Evolutionary conservation across 2,888 invertebrate genomes (phyloP), one percentile per base, ranked within the genome.

Genomic region (Drosophila silvestris): DNA sequence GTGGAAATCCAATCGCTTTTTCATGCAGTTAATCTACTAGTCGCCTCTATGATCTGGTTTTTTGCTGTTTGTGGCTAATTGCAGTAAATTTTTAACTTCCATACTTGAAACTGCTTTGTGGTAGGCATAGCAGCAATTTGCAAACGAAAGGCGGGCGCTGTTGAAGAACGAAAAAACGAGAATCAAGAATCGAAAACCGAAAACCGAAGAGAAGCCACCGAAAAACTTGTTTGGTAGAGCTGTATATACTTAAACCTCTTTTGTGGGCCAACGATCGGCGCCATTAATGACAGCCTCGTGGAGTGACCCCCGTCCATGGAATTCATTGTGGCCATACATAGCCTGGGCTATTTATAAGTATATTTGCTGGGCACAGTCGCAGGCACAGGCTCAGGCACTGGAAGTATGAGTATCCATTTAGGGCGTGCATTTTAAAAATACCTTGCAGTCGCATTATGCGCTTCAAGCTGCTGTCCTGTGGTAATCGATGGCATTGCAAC

Each of bases 261-360:
- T 88, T 85, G 90, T 90, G 84, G 90, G 89, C 86, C 90, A 90
- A 88, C 75, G 63, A 71, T 86, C 89, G 90, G 90, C 89, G 89
- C 89, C 85, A 90, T 90, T 85, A 90, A 90, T 90, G 86, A 90
- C 86, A 89, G 89, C 74, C 72, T 58, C 65, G 56, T 39, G 69
- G 59, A 87, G 60, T 82, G 77, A 87, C 72, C 83, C 71, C 39
- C 53, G 50, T 68, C 64, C 59, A 63, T 60, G 59, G 28, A 22
- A 19, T 66, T 58, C 69, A 65, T 74, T 63, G 62, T 65, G 58
- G 56, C 69, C 78, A 68, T 60, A 60, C 73, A 67, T 56, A 60
- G 68, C 51, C 53, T 44, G 59, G 59, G 72, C 83, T 81, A 81
- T 81, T 82, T 82, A 70, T 82, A 80, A 79, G 66, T 75, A 69